These are phyloP conservation scores for Tinamus major DNA, from an alignment of 2,797 vertebrate genomes.

Conservation along the genomic window DNA sequence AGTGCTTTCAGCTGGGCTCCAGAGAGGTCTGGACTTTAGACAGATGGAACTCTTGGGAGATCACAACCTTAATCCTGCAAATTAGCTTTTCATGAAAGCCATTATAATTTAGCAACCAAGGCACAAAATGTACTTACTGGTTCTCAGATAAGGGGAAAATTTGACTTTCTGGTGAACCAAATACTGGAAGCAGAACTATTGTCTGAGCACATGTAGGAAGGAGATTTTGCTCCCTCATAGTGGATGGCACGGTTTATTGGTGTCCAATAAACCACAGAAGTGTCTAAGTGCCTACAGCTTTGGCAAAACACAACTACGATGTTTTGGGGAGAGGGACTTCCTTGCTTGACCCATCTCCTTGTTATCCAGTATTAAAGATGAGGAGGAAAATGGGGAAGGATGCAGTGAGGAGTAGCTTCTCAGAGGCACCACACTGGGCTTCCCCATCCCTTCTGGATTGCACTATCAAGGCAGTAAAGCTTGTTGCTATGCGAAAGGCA, in stretches of 20 bases:
- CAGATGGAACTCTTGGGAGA: background rate
- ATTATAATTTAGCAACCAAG: conserved; percentile 59
- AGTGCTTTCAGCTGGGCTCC: background rate
- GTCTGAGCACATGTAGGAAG: accelerated
- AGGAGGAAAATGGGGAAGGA: background rate
- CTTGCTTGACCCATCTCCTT: background rate
- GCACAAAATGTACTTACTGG: conserved; percentile 39
- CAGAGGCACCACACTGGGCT: background rate
- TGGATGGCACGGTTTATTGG: background rate
- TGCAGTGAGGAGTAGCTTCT: background rate
- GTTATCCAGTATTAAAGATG: background rate
- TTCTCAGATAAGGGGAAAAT: conserved; percentile 52
- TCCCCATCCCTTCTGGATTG: background rate
- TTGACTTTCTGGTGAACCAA: conserved; percentile 24
- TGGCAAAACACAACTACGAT: accelerated
- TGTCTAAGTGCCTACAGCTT: background rate
- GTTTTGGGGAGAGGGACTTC: background rate
- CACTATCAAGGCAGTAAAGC: background rate
- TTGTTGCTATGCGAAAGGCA: background rate
- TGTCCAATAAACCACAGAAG: background rate
- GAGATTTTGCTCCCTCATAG: background rate
- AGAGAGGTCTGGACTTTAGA: conserved; percentile 9
- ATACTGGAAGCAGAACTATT: background rate
- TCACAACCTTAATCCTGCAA: conserved; percentile 59
- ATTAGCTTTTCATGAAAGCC: conserved; percentile 51